phyloP scores from a whole-genome alignment of 2,113 vertebrate species.

The human region GRCh38 chr5:169019501-169020000 shows the following conservation, averaged over 20 bases:
- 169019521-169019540: background rate
- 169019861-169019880: background rate
- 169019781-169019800: background rate
- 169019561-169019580: background rate
- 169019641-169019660: background rate
- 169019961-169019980: background rate
- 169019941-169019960: background rate
- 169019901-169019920: slow-evolving; percentile 1
- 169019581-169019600: background rate
- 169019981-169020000: background rate
- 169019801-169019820: slow-evolving; percentile 14
- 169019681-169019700: background rate
- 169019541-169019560: accelerated
- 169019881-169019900: background rate
- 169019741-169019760: background rate
- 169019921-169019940: background rate
- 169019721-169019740: background rate
- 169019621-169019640: background rate
- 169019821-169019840: background rate
- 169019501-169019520: background rate
- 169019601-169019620: background rate
- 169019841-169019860: background rate
- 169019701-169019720: background rate
- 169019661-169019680: background rate
- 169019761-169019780: background rate